Base-by-base conservation (phyloP, 2,888 invertebrate species). In the Amblyjoppa proteus region DNA sequence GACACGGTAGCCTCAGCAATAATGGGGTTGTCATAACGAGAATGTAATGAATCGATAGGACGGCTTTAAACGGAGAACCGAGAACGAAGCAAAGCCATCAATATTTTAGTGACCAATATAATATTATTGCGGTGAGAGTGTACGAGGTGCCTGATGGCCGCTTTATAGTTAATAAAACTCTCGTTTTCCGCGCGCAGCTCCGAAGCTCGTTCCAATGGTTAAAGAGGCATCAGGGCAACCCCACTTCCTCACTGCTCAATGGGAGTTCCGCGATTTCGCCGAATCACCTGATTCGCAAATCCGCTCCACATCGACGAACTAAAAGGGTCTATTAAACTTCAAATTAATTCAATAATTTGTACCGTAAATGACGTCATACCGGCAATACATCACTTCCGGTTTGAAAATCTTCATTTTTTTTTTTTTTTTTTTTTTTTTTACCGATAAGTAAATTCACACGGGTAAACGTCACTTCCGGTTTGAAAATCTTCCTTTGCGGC, bases 151-250 rank as follows among this genome's bases (percentile, higher is more conserved):
- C 64, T 66, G 83, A 80, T 71, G 56, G 70, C 56, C 75, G 13
- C 41, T 84, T 84, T 53, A 76, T 76, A 84, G 80, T 84, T 84
- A 49, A 84, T 80, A 84, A 84, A 79, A 84, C 31, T 84, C 75
- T 69, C 83, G 80, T 84, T 81, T 45, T 45, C 13, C 61, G 41
- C 7, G 11, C 16, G 20, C 38, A 69, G 69, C 74, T 74, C 69
- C 58, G 70, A 49, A 51, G 68, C 66, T 51, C 76, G 76, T 77
- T 77, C 28, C 53, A 64, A 68, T 51, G 68, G 76, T 77, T 77
- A 68, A 77, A 77, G 76, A 56, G 76, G 68, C 41, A 53, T 20
- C 51, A 56, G 20, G 41, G 68, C 25, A 77, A 76, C 20, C 49
- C 16, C 25, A 41, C 53, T 68, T 68, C 75, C 75, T 76, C 66